Evolutionary conservation across 2,113 vertebrate species (phyloP).

Genomic region (Meriones unguiculatus): DNA sequence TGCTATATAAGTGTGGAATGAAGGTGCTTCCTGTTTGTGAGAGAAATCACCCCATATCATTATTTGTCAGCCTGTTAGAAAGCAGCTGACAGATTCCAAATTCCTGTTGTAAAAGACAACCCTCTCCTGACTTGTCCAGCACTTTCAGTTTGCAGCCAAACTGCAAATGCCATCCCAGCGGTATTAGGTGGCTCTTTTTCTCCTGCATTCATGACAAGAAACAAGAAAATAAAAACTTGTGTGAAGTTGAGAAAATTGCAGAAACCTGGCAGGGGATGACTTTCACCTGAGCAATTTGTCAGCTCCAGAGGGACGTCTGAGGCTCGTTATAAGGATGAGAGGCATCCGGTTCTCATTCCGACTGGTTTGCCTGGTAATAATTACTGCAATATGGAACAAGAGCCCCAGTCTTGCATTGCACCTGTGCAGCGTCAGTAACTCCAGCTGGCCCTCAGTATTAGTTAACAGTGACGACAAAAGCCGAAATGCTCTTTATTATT

Average conservation of each 20-base stretch:
- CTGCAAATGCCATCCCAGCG: conserved; percentile 72
- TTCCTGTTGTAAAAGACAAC: conserved; percentile 65
- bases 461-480: conserved; percentile 61
- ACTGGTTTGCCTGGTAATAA: conserved; percentile 64
- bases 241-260: conserved; percentile 74
- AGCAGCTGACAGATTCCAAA: conserved; percentile 60
- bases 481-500: conserved; percentile 55
- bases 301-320: conserved; percentile 75
- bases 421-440: conserved; percentile 68
- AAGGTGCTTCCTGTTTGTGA: conserved; percentile 11
- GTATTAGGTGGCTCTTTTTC: conserved; percentile 76
- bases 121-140: conserved; percentile 58
- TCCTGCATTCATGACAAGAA: conserved; percentile 75
- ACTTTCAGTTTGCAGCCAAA: conserved; percentile 64
- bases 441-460: conserved; percentile 44
- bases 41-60: conserved; percentile 53
- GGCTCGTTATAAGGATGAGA: conserved; percentile 69
- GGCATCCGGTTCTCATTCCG: conserved; percentile 73
- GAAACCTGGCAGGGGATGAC: conserved; percentile 80
- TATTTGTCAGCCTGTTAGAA: conserved; percentile 72
- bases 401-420: conserved; percentile 33
- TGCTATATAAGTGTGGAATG: neutral
- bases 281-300: conserved; percentile 81
- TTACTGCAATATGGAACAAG: conserved; percentile 68
- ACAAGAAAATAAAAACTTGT: conserved; percentile 80